Evolutionary conservation across 2,888 invertebrate genomes (phyloP).

Genomic region (Lutraria lutraria): DNA sequence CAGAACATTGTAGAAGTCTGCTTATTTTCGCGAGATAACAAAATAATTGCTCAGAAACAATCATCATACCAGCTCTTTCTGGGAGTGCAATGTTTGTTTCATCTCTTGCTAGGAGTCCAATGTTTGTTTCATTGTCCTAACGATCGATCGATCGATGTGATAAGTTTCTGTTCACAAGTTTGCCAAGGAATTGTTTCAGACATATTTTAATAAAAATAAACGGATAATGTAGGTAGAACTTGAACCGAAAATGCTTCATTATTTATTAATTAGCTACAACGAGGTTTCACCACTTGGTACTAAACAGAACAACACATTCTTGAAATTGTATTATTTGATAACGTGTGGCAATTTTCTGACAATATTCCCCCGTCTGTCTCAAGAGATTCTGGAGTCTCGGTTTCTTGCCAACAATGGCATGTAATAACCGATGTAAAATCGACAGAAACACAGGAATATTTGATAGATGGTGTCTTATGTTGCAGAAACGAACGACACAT

Average conservation of each 20-base stretch:
- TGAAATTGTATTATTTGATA: slow-evolving; percentile 22
- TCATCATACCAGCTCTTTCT: no score
- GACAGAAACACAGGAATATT: slow-evolving; percentile 13
- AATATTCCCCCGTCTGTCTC: background rate
- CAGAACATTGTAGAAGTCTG: no score
- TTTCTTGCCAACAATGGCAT: slow-evolving; percentile 13
- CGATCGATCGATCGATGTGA: no score
- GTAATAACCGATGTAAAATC: slow-evolving; percentile 19
- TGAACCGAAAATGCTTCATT: background rate
- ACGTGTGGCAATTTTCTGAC: slow-evolving; percentile 20
- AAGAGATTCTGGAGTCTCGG: background rate
- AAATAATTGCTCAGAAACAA: no score
- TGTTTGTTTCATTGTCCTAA: no score
- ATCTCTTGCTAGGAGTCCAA: no score
- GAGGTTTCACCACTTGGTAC: background rate
- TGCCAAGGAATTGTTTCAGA: no score
- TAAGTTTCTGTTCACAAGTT: no score
- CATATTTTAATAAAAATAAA: no score
- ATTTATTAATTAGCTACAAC: background rate
- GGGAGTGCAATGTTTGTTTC: no score
- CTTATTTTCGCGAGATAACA: no score
- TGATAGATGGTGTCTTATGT: slow-evolving; percentile 27
- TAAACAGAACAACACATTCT: slow-evolving; percentile 15
- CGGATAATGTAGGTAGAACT: no score
- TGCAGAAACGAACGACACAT: slow-evolving; percentile 13